Conservation (phyloP, 2,888 invertebrate species). For the Alsophila aescularia region DNA sequence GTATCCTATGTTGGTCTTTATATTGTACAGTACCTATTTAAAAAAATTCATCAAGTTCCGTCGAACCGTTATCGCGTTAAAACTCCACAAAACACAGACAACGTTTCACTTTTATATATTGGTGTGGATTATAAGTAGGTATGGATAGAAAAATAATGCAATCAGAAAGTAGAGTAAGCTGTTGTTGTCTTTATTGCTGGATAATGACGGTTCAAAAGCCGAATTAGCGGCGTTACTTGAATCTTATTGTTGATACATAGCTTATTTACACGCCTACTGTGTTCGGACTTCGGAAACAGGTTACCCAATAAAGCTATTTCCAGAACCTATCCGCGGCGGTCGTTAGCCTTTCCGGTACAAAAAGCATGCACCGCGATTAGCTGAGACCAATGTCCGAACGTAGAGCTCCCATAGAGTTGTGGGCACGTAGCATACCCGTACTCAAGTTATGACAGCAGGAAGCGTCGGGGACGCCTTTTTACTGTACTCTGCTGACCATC, state of each 20-base stretch:
- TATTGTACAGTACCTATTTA: no score
- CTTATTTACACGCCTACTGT: constrained; percentile 59
- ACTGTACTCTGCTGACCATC: constrained; percentile 20
- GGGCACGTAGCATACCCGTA: constrained; percentile 25
- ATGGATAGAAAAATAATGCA: no score
- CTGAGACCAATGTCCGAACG: constrained; percentile 58
- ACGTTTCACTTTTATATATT: no score
- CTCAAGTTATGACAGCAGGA: constrained; percentile 25
- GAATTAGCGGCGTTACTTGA: constrained; percentile 29
- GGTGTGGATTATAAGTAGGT: no score
- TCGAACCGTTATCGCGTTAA: no score
- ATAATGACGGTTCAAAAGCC: constrained; percentile 21
- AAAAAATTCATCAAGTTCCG: no score
- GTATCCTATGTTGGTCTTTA: no score
- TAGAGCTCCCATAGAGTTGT: constrained; percentile 36
- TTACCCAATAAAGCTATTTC: constrained; percentile 80
- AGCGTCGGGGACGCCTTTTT: constrained; percentile 26
- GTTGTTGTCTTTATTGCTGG: constrained; percentile 24
- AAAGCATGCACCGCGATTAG: constrained; percentile 68
- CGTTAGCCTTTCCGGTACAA: constrained; percentile 72
- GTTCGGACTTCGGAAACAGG: constrained; percentile 71
- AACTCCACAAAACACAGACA: no score
- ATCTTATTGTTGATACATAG: constrained; percentile 52
- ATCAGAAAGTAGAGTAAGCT: constrained; percentile 23
- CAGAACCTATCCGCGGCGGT: constrained; percentile 72